Evolutionary conservation across 2,797 vertebrate species (phyloP), one percentile per base, ranked within the genome.

Genomic region (Pangasius mekongensis): DNA sequence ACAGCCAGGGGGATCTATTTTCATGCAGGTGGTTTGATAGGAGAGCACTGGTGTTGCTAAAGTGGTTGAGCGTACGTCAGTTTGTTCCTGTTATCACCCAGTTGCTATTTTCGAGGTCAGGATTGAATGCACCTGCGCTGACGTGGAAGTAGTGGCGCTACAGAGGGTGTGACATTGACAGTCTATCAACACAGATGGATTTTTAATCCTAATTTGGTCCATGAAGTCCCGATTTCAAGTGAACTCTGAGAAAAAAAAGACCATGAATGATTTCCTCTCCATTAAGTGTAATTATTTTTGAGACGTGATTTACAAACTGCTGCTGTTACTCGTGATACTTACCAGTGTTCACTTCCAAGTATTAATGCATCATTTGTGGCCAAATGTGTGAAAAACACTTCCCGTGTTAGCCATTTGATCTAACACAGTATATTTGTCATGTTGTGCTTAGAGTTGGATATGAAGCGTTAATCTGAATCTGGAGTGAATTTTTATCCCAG

Each of bases 401-500:
- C 83, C 71, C 78, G 62, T 62, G 27, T 77, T 77, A 77, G 39
- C 47, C 13, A 71, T 88, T 85, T 82, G 69, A 81, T 66, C 78
- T 54, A 52, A 84, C 78, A 36, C 58, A 73, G 84, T 22, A 81
- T 76, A 67, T 88, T 58, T 76, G 43, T 60, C 49, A 58, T 71
- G 60, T 69, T 86, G 87, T 81, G 58, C 66, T 64, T 71, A 67
- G 82, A 89, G 71, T 85, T 88, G 67, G 49, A 89, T 88, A 86
- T 67, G 87, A 33, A 47, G 64, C 85, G 58, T 92, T 89, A 67
- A 86, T 91, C 78, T 43, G 83, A 91, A 89, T 90, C 91, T 92
- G 90, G 89, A 87, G 88, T 89, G 84, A 86, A 90, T 92, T 91
- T 73, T 91, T 87, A 92, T 89, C 85, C 80, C 62, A 24, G 60